These are phyloP conservation scores for Anolis apletophallus DNA, from an alignment of 2,797 vertebrate genomes.

Conservation along the genomic window DNA sequence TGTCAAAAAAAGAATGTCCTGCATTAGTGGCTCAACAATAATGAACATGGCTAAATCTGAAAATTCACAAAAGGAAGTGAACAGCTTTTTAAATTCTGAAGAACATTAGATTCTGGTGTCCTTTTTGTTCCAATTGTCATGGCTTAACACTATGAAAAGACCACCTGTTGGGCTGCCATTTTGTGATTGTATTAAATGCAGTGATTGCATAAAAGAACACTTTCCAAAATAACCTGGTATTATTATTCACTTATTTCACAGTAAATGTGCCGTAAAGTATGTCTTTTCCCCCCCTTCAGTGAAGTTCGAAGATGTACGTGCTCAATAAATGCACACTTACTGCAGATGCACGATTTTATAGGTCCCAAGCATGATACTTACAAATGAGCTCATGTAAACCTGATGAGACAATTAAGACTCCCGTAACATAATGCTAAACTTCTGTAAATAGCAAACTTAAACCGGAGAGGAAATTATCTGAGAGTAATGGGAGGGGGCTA, in stretches of 20 bases:
- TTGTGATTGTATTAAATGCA: constrained; percentile 85
- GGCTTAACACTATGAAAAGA: constrained; percentile 96
- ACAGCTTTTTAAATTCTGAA: constrained; percentile 98
- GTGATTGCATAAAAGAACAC: constrained; percentile 83
- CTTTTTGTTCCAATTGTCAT: constrained; percentile 92
- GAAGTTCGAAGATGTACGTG: constrained; percentile 81
- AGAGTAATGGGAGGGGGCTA: constrained; percentile 57
- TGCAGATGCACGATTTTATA: constrained; percentile 76
- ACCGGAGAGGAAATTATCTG: constrained; percentile 61
- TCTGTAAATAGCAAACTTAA: constrained; percentile 58
- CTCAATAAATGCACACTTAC: constrained; percentile 74
- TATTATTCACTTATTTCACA: constrained; percentile 87
- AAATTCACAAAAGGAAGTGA: constrained; percentile 98
- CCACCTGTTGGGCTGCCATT: constrained; percentile 97
- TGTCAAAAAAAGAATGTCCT: constrained; percentile 99
- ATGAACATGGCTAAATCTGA: constrained; percentile 98
- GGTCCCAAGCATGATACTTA: constrained; percentile 75
- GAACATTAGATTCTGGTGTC: constrained; percentile 99
- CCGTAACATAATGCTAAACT: constrained; percentile 66
- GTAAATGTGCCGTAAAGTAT: constrained; percentile 82
- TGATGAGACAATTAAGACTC: constrained; percentile 72
- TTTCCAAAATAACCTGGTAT: constrained; percentile 86
- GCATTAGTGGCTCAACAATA: constrained; percentile 97
- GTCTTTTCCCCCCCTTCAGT: constrained; percentile 66
- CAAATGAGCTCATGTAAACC: constrained; percentile 76